Base-by-base conservation (phyloP, 2,797 vertebrate species). In the Furcifer pardalis region DNA sequence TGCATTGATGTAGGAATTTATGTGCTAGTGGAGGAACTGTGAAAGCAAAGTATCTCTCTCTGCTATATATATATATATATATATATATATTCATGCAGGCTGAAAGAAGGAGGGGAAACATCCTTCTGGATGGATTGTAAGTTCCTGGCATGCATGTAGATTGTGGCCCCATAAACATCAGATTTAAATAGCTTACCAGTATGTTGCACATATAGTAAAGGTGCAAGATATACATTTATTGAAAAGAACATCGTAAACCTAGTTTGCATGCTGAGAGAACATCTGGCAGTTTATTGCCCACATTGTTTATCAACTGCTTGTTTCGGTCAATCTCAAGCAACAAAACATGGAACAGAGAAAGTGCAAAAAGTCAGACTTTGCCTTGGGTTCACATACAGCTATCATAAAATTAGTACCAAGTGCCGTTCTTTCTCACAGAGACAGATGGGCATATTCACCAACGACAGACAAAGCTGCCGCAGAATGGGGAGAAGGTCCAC, bases 221-320 rank as follows among this genome's bases (percentile, higher is more conserved):
- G 90, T 94, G 80, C 35, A 90, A 91, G 92, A 93, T 86, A 89
- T 79, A 93, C 73, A 82, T 85, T 87, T 91, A 92, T 68, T 81
- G 84, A 79, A 85, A 88, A n/a, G 49, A 85, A 89, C 84, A 81
- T 72, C 73, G 5, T 86, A 88, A 91, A 81, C 68, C 85, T 86
- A 91, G 91, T 84, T 88, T 88, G 75, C 92, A 83, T 84, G 91
- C 92, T 89, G 92, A 84, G 91, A 90, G 84, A 94, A 93, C 93
- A 94, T 92, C 92, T 94, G 92, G 23, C 88, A 56, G 0, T 71
- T 89, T 40, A 75, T 60, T 76, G 74, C 60, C 32, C 35, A 74
- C 89, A 81, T 88, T 89, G 83, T 83, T 92, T 86, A 92, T 91
- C 91, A 87, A 30, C 40, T 66, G 87, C 66, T 89, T 49, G 60